phyloP scores from a whole-genome alignment of 2,797 vertebrate species.

The Chelmon rostratus region DNA sequence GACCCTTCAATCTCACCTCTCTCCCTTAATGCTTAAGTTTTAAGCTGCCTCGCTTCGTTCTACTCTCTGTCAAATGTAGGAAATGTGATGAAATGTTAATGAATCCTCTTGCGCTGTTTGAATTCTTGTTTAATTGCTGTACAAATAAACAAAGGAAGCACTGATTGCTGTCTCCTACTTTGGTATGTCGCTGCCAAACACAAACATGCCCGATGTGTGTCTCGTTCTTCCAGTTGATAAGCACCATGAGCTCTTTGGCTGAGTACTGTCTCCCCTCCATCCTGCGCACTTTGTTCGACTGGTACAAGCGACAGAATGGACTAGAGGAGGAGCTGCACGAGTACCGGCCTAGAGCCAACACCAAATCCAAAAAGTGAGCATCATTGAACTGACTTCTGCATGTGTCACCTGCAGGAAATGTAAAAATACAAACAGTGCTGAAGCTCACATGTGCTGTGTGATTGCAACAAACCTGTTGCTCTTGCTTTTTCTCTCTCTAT shows the following conservation, averaged over 20 bases:
- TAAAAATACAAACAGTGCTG: not conserved
- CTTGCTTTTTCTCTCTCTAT: slow-evolving; percentile 44
- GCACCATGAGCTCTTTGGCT: slow-evolving; percentile 97
- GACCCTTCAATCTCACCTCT: slow-evolving; percentile 4
- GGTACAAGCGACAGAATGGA: slow-evolving; percentile 98
- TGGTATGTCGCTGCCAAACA: slow-evolving; percentile 61
- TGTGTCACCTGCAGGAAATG: not conserved
- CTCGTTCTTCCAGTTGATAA: slow-evolving; percentile 90
- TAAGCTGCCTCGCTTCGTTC: slow-evolving; percentile 15
- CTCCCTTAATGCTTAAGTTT: slow-evolving; percentile 4
- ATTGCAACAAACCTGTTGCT: slow-evolving; percentile 35
- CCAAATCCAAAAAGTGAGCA: slow-evolving; percentile 95
- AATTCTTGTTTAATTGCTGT: slow-evolving; percentile 24
- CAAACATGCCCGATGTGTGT: slow-evolving; percentile 51
- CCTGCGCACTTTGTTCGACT: slow-evolving; percentile 97
- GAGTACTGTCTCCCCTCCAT: slow-evolving; percentile 98
- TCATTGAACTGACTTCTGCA: not conserved
- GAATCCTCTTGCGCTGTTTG: not conserved
- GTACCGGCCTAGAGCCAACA: slow-evolving; percentile 95
- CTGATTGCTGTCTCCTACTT: slow-evolving; percentile 60
- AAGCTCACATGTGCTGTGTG: not conserved
- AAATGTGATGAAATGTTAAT: slow-evolving; percentile 24
- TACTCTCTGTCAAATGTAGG: not conserved
- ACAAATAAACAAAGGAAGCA: slow-evolving; percentile 75
- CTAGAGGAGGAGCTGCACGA: slow-evolving; percentile 96